These are phyloP conservation scores for Petrolisthes manimaculis DNA, from an alignment of 2,888 invertebrate genomes.

Conservation along the genomic window DNA sequence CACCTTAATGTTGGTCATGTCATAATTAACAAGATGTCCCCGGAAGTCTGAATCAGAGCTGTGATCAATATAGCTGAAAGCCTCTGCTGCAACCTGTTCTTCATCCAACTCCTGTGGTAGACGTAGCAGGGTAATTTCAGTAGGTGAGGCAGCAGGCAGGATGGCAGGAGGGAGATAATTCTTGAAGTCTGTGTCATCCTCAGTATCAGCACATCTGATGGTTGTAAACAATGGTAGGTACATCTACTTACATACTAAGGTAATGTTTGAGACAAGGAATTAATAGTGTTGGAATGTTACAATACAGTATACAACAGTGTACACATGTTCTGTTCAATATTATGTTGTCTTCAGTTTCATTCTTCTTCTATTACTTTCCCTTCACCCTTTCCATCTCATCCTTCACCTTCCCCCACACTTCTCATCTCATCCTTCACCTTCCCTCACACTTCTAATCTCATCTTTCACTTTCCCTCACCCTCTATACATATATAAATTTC, in stretches of 20 bases:
- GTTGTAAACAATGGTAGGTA: background rate
- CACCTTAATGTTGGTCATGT: conserved; percentile 54
- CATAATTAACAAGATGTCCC: conserved; percentile 52
- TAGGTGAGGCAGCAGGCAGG: conserved; percentile 17
- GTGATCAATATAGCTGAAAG: conserved; percentile 62
- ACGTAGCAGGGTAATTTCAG: conserved; percentile 19
- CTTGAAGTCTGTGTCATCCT: conserved; percentile 63
- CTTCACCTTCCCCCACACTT: background rate
- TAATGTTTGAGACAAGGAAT: background rate
- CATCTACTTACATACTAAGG: too few species aligned
- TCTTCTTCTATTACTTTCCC: too few species aligned
- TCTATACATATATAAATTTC: background rate
- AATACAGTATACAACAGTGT: too few species aligned
- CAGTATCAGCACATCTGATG: conserved; percentile 62
- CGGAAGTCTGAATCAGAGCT: conserved; percentile 65
- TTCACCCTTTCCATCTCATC: background rate
- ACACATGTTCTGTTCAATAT: too few species aligned
- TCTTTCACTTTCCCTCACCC: background rate
- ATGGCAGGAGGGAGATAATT: conserved; percentile 27
- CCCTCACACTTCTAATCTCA: background rate
- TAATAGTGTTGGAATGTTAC: background rate
- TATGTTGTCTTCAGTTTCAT: too few species aligned
- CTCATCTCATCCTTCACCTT: background rate
- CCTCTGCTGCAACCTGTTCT: conserved; percentile 61
- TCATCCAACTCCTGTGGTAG: conserved; percentile 55